These are phyloP conservation scores for Drosophila quasianomalipes DNA, from an alignment of 2,888 invertebrate genomes.

Conservation along the genomic window DNA sequence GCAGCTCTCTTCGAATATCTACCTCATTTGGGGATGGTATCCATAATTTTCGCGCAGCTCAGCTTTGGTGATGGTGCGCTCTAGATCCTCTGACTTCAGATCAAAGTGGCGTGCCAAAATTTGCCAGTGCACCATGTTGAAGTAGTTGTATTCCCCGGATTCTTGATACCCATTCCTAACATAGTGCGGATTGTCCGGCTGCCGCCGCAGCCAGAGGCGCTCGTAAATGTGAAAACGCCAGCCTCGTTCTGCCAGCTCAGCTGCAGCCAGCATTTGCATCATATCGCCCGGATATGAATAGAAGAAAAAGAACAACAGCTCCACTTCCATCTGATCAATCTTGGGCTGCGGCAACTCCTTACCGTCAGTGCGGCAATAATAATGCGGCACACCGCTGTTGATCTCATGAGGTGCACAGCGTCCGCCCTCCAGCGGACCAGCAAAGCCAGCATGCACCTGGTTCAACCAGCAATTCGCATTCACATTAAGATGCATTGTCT, in stretches of 20 bases:
- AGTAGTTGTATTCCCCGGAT: conserved; percentile 67
- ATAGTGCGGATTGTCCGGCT: conserved; percentile 62
- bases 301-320: conserved; percentile 63
- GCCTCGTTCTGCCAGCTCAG: conserved; percentile 62
- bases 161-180: conserved; percentile 31
- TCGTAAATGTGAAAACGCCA: conserved; percentile 66
- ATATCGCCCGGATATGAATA: conserved; percentile 65
- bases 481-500: conserved; percentile 21
- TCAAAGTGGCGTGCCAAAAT: conserved; percentile 56
- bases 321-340: conserved; percentile 55
- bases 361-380: conserved; percentile 8
- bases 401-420: conserved; percentile 35
- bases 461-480: conserved; percentile 4
- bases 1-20: background rate
- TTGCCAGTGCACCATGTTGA: conserved; percentile 62
- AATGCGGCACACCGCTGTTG: conserved; percentile 23
- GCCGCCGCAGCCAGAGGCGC: conserved; percentile 55
- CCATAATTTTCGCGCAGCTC: conserved; percentile 55
- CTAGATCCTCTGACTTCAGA: conserved; percentile 50
- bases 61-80: conserved; percentile 57
- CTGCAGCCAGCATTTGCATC: conserved; percentile 71
- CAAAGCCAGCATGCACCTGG: conserved; percentile 36
- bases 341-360: conserved; percentile 51
- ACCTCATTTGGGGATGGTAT: conserved; percentile 65
- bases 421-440: conserved; percentile 29